phyloP scores from a whole-genome alignment of 2,113 vertebrate species.

The Holacanthus passer region DNA sequence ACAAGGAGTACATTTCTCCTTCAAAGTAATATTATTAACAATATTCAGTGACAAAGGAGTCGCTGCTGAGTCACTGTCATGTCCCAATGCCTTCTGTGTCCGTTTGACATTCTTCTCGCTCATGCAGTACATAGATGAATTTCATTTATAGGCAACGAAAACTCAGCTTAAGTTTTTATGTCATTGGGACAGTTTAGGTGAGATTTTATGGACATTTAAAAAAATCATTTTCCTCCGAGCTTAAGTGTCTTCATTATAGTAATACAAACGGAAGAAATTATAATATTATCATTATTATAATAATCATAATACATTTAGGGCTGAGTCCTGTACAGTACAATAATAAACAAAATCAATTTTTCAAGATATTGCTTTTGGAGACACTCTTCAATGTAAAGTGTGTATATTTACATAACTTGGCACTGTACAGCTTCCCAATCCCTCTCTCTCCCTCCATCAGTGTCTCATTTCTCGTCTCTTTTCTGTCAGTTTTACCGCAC shows the following conservation, averaged over 20 bases:
- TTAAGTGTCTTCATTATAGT: constrained; percentile 84
- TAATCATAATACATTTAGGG: constrained; percentile 88
- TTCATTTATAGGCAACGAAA: constrained; percentile 80
- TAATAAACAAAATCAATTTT: constrained; percentile 86
- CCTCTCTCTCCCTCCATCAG: constrained; percentile 48
- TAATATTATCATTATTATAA: constrained; percentile 81
- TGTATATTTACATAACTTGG: constrained; percentile 88
- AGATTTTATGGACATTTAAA: constrained; percentile 74
- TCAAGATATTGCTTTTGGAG: constrained; percentile 90
- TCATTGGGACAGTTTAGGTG: constrained; percentile 71
- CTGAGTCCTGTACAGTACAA: constrained; percentile 88
- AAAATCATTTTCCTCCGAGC: constrained; percentile 75
- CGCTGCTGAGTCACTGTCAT: constrained; percentile 72
- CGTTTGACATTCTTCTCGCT: constrained; percentile 76
- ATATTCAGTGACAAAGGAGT: constrained; percentile 83
- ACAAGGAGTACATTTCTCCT: constrained; percentile 81
- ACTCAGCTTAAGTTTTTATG: constrained; percentile 72
- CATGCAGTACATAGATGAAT: constrained; percentile 80
- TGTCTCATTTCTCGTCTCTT: constrained; percentile 59
- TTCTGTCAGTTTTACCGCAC: constrained; percentile 71
- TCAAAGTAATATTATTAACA: constrained; percentile 85
- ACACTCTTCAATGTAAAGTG: constrained; percentile 85
- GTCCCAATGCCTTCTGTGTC: constrained; percentile 77
- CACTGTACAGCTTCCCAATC: constrained; percentile 85
- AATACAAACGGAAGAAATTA: constrained; percentile 85